Evolutionary conservation across 2,797 vertebrate genomes (phyloP).

Genomic region (Sylvia borin): DNA sequence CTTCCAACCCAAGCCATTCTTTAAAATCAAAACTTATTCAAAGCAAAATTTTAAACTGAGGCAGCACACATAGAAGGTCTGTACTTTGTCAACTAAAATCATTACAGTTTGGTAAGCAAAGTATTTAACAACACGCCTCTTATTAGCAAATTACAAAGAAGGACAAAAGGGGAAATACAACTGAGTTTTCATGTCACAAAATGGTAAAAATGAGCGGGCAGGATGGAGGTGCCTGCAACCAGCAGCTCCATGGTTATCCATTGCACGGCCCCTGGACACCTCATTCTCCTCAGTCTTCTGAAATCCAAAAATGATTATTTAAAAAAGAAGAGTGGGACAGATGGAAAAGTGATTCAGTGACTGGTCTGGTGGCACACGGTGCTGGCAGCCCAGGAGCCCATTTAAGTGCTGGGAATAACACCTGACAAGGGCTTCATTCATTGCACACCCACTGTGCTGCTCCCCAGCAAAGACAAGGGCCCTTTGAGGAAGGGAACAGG

Average conservation of each 20-base stretch:
- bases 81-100: neutral
- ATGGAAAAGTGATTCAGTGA: neutral
- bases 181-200: neutral
- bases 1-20: neutral
- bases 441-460: rapidly evolving
- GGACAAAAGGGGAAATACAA: neutral
- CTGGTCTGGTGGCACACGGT: neutral
- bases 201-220: rapidly evolving
- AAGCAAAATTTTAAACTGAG: neutral
- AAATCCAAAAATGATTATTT: neutral
- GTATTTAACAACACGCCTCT: neutral
- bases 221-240: neutral
- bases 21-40: neutral
- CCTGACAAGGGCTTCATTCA: neutral
- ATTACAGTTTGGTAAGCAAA: neutral
- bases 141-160: neutral
- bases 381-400: neutral
- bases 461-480: neutral
- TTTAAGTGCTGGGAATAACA: neutral
- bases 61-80: rapidly evolving
- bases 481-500: neutral
- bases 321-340: neutral
- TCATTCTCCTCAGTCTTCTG: neutral
- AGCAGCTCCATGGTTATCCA: neutral
- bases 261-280: neutral